Percentiles rank a stretch among this genome's conserved stretches.
Conservation (phyloP, 2,888 invertebrate species). For the Synergus laeviventris region DNA sequence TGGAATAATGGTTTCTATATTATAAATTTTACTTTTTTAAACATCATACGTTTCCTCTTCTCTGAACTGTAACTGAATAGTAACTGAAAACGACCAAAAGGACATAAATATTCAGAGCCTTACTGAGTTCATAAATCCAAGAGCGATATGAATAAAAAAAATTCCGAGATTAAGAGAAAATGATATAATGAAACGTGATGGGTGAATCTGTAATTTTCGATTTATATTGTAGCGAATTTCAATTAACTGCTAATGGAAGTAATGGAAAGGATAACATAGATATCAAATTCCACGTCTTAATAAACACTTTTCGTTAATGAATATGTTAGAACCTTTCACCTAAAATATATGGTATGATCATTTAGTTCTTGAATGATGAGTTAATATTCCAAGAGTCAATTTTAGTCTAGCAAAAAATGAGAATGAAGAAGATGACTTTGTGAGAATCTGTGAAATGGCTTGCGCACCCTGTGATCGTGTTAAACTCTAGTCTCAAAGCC, state of each 20-base stretch:
- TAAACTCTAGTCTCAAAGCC: background rate
- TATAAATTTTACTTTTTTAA: no score
- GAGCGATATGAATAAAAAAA: constrained; percentile 31
- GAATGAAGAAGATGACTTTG: constrained; percentile 10
- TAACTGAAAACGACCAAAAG: constrained; percentile 57
- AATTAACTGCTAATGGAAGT: constrained; percentile 25
- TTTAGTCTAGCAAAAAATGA: background rate
- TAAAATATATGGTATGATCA: no score
- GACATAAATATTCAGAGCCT: constrained; percentile 62
- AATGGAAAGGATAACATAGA: constrained; percentile 30
- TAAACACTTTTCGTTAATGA: background rate
- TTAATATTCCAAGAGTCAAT: background rate
- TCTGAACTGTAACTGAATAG: constrained; percentile 46
- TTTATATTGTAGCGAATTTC: constrained; percentile 6
- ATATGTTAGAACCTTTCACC: background rate
- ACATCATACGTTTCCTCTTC: constrained; percentile 44
- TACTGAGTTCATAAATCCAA: constrained; percentile 58
- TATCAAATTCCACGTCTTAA: background rate
- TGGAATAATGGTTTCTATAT: no score
- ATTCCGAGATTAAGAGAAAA: constrained; percentile 21
- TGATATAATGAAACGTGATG: constrained; percentile 16
- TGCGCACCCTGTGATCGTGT: background rate
- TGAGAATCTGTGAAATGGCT: background rate
- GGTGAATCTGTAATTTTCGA: constrained; percentile 31
- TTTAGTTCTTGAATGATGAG: no score